A percentile compares a stretch with the other conserved stretches of the same genome.
phyloP scores from a whole-genome alignment of 2,797 vertebrate genomes.

The Tadarida brasiliensis region DNA sequence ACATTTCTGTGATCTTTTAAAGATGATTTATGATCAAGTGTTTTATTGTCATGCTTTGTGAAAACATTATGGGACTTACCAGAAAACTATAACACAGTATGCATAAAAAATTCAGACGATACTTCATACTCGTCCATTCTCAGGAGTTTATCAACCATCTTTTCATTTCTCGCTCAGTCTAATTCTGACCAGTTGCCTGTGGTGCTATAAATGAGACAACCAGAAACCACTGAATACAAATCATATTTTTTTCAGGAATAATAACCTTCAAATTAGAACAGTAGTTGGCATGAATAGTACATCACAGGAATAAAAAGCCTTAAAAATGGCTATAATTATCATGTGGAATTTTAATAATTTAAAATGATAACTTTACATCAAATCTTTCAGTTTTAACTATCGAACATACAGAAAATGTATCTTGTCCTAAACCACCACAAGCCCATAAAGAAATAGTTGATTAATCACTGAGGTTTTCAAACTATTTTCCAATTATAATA shows the following conservation, averaged over 20 bases:
- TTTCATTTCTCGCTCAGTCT: background rate
- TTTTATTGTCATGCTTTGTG: background rate
- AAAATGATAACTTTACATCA: constrained; percentile 41
- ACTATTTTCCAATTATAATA: background rate
- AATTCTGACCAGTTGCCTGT: background rate
- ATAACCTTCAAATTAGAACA: constrained; percentile 41
- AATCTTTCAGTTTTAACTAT: constrained; percentile 36
- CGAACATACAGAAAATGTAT: background rate
- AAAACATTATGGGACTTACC: constrained; percentile 23
- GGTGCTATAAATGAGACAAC: background rate
- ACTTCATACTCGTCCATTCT: background rate
- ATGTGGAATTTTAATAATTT: constrained; percentile 39
- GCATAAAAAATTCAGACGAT: background rate
- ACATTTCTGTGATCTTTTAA: background rate
- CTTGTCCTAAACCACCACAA: background rate
- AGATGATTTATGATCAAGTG: background rate
- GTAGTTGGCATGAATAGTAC: background rate
- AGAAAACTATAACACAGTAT: constrained; percentile 6
- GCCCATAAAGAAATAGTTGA: constrained; percentile 18
- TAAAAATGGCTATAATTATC: background rate
- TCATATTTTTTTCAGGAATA: background rate
- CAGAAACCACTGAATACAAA: background rate
- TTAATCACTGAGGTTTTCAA: constrained; percentile 36
- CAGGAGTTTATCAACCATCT: background rate
- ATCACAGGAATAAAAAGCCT: background rate